phyloP scores from a whole-genome alignment of 2,888 invertebrate genomes.

The Hymenopus coronatus region DNA sequence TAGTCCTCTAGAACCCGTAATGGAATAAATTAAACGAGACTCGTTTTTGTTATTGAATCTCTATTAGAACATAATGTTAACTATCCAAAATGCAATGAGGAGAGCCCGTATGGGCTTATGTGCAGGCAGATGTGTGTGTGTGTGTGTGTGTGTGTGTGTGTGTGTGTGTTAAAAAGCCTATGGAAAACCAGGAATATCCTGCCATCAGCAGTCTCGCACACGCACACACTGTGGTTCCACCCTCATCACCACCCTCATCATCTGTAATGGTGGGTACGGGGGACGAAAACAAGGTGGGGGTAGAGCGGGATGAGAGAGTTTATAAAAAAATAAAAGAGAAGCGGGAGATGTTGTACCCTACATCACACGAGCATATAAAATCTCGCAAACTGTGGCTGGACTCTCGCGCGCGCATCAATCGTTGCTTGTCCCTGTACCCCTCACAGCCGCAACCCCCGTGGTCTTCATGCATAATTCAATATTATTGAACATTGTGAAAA shows the following conservation, averaged over 20 bases:
- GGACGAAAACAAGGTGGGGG: not conserved
- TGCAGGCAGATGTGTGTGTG: no score
- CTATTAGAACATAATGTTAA: not conserved
- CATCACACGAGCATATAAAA: not conserved
- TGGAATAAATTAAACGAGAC: not conserved
- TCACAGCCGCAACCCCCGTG: not conserved
- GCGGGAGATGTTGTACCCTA: not conserved
- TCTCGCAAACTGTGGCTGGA: constrained; percentile 3
- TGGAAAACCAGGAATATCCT: not conserved
- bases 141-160: not conserved
- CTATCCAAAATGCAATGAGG: not conserved
- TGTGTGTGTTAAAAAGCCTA: not conserved
- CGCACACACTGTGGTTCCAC: not conserved
- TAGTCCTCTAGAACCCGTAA: not conserved
- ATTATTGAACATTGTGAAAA: constrained; percentile 25
- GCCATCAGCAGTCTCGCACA: not conserved
- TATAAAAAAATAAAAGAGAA: not conserved
- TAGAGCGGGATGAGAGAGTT: not conserved
- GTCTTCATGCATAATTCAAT: constrained; percentile 25
- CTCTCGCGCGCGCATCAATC: not conserved
- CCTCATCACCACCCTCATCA: not conserved
- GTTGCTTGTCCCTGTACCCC: not conserved
- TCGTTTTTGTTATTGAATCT: not conserved
- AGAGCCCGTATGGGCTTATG: no score
- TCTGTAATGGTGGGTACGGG: not conserved